Base-by-base conservation (phyloP, 2,797 vertebrate genomes). In the Steatocranus sp. region DNA sequence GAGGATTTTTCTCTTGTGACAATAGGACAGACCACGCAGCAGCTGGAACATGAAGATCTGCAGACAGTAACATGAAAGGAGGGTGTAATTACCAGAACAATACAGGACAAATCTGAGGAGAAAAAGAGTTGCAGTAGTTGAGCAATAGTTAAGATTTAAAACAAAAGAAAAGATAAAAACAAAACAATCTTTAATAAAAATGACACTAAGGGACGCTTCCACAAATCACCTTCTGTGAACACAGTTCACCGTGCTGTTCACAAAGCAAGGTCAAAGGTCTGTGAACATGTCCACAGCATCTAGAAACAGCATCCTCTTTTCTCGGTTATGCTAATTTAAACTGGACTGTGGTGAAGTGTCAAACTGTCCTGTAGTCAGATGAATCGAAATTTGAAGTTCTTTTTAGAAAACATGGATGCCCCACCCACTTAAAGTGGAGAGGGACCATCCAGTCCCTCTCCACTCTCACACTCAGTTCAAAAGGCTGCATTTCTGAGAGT, bases 11-110 rank as follows among this genome's bases (percentile, higher is more conserved):
- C 97, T 97, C 63, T 95, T 97, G 56, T 99, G 98, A 82, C 98
- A 99, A 76, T 99, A 99, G 46, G 97, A 97, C 8, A 99, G 96
- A 20, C 98, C 98, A 5, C 98, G 97, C 82, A 98, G 95, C 86
- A 99, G 94, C 96, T 99, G 98, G 95, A 99, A 99, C 98, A 99
- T 98, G 93, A 99, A 99, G 84, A 99, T 98, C 98, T 99, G 86
- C 1, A 7, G 17, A 36, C 56, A 61, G 48, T 32, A 53, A n/a
- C 14, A n/a, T 18, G 2, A 58, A 17, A 51, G 6, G 15, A 25
- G 17, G 66, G 17, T 46, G 41, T 46, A 46, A 46, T 46, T 46
- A 70, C 23, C 15, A 46, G 23, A 48, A 12, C 7, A 73, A n/a
- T 0, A 7, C 20, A 17, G 6, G 10, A 46, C 41, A 4, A 46